Base-by-base conservation (phyloP, 2,113 vertebrate genomes). In the Phasianus colchicus region DNA sequence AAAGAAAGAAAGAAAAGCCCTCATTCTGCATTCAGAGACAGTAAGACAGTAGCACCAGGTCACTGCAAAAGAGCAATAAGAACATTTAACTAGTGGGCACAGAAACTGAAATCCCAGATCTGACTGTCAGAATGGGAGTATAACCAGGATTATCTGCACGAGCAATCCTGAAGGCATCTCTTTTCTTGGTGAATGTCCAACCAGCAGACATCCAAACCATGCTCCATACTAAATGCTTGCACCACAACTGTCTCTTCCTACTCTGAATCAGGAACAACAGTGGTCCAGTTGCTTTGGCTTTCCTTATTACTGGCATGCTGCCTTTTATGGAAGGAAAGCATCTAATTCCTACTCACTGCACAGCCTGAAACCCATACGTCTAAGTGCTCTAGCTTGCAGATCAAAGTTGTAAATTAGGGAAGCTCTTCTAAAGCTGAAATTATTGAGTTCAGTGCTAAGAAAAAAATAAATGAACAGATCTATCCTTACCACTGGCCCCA, bases 181-280 rank as follows among this genome's bases (percentile, higher is more conserved):
- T 57, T 42, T 71, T 65, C 29, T 20, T 15, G 10, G 38, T 54
- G 10, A 36, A 21, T 9, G 21, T 75, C 48, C 48, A 50, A 5
- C 5, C 15, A 71, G 12, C 4, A 22, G 21, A 30, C 6, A 66
- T 61, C 65, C 47, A 18, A 76, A 65, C 25, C 50, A 9, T 2
- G 5, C 25, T 66, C 45, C 18, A 20, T 25, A 42, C 2, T 24
- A n/a, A 76, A 36, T 2, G 8, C 11, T 38, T 0, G 1, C 45
- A 42, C 24, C 32, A 63, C 11, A 45, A 6, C 32, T 24, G 3
- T 17, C 54, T 77, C 54, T 32, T 73, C 34, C 60, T 27, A 15
- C 22, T 22, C 55, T 52, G 27, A 55, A 52, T 17, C 29, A 47
- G 32, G 38, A 86, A 36, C 5, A 61, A 55, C 45, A 83, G 29